A percentile compares a stretch with the other conserved stretches of the same genome.
phyloP scores from a whole-genome alignment of 2,797 vertebrate genomes.

The Podarcis lilfordi region DNA sequence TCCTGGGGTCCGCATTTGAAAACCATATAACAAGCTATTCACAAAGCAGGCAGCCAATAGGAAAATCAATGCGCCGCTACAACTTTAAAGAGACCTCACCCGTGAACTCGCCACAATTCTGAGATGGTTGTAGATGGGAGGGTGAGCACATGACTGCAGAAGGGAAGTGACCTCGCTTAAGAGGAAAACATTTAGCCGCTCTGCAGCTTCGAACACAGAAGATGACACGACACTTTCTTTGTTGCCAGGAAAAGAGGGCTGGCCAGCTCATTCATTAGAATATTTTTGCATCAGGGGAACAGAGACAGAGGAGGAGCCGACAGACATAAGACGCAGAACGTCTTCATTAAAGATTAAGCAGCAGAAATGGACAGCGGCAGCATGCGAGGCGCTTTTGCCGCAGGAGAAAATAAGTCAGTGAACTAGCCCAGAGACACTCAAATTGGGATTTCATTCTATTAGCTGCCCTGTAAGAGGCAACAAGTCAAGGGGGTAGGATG shows the following conservation, averaged over 20 bases:
- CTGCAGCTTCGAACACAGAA: background rate
- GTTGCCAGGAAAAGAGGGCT: background rate
- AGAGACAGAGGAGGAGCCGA: constrained; percentile 6
- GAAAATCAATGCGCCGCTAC: background rate
- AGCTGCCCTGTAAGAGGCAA: background rate
- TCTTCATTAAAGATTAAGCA: constrained; percentile 36
- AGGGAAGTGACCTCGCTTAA: background rate
- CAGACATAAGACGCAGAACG: background rate
- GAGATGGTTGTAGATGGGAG: background rate
- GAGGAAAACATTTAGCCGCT: background rate
- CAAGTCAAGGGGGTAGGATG: background rate
- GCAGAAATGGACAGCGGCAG: constrained; percentile 1
- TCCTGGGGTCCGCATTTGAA: background rate
- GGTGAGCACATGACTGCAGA: background rate
- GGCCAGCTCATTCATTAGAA: constrained; percentile 3
- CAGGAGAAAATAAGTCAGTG: background rate
- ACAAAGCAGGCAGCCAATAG: background rate
- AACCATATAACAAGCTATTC: background rate
- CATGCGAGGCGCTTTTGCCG: background rate
- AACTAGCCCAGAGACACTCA: background rate
- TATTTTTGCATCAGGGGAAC: constrained; percentile 2
- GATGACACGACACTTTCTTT: background rate
- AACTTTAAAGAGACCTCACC: background rate
- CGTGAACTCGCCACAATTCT: background rate
- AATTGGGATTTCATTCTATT: background rate